Evolutionary conservation across 92 coral and sea anemone genomes (phyloP), one percentile per base, ranked within the genome.

Genomic region (Isaurus tuberculatus): DNA sequence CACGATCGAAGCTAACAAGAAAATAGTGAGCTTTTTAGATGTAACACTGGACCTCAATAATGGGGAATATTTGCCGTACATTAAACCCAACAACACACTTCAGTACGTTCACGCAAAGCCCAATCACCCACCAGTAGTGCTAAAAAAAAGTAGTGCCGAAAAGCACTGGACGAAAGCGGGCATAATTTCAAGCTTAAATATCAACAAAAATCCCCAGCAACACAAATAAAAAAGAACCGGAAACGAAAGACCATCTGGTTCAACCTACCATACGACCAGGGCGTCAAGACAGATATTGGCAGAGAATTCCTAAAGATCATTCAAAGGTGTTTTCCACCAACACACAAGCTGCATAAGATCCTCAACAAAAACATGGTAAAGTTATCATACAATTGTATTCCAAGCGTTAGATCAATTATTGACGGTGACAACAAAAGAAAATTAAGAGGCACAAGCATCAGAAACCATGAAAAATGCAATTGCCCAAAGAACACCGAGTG

Each of bases 101-200:
- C 37, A 77, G 25, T 28, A 77, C 9, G 69, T 77, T 0, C 57
- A 51, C 19, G 65, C 67, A 28, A 36, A 77, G 15, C 53, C 69
- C 36, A 53, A 77, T 61, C n/a, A n/a, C n/a, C n/a, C 83, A 77
- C 69, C 72, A 48, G 37, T 63, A 30, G 83, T 77, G 2, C 40
- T 77, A 31, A 77, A 36, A 27, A 28, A 71, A 51, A 51, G 60
- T n/a, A 51, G 60, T n/a, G 16, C 78, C 78, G 33, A 30, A 73
- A 73, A 73, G 79, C 70, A 34, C 69, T 77, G 1, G 83, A 77
- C 19, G 23, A 77, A 20, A 77, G 66, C 58, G 83, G 83, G 11
- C 65, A 77, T 19, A 9, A 0, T 0, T 77, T 26, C 26, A 51
- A 77, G 23, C 43, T 77, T 1, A 29, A 77, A 14, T 77, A 77